These are phyloP conservation scores for Coranthus polyacanthus DNA, from an alignment of 2,797 vertebrate species.

Conservation along the genomic window DNA sequence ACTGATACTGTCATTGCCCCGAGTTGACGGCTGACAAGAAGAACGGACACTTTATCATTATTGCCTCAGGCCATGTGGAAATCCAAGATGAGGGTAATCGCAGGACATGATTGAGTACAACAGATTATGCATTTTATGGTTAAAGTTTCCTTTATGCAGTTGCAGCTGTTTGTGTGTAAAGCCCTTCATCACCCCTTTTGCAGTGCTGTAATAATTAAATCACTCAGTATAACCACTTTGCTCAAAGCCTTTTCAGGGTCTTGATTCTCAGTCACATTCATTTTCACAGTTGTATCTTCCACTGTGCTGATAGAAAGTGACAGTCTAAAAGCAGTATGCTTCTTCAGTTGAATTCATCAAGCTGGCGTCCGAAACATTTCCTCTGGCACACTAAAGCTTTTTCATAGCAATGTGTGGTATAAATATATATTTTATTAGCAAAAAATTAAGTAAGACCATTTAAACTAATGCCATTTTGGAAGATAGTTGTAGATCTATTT, in stretches of 20 bases:
- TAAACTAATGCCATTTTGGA: neutral
- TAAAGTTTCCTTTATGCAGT: conserved; percentile 13
- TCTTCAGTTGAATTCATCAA: conserved; percentile 29
- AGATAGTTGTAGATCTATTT: neutral
- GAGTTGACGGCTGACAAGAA: conserved; percentile 24
- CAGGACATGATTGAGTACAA: conserved; percentile 9
- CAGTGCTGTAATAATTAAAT: conserved; percentile 61
- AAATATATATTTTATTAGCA: neutral
- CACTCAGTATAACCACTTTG: conserved; percentile 41
- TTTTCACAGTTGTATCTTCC: conserved; percentile 26
- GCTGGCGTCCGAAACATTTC: conserved; percentile 38
- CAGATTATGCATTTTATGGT: conserved; percentile 21
- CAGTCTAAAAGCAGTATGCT: conserved; percentile 51
- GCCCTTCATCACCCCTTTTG: conserved; percentile 34
- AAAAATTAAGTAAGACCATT: neutral
- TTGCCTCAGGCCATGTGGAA: conserved; percentile 27
- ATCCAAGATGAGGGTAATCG: conserved; percentile 31
- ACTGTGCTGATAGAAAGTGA: conserved; percentile 42
- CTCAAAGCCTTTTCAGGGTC: conserved; percentile 38
- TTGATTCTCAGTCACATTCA: conserved; percentile 23
- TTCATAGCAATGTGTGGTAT: neutral
- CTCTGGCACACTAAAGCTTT: conserved; percentile 5
- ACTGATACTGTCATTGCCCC: neutral
- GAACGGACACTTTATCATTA: conserved; percentile 8
- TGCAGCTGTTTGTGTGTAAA: conserved; percentile 45